Evolutionary conservation across 1,140 invertebrate genomes (phyloP).

Genomic region (Catajapyx aquilonaris): DNA sequence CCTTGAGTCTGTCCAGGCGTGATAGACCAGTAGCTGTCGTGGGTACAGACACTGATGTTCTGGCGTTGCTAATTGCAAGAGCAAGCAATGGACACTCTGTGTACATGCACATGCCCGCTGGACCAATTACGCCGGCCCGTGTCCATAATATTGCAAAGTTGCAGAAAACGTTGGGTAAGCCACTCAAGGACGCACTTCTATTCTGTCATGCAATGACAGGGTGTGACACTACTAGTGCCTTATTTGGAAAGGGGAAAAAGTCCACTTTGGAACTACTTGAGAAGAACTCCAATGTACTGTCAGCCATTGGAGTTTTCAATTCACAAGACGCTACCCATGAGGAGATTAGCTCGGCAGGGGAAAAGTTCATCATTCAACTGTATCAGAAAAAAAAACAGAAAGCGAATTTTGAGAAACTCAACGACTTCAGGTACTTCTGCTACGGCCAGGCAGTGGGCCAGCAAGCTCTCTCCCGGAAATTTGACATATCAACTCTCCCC

Average conservation of each 20-base stretch:
- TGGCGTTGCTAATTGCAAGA: background rate
- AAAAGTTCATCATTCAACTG: background rate
- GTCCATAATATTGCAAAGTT: background rate
- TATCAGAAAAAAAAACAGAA: slow-evolving; percentile 3
- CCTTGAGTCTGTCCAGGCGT: background rate
- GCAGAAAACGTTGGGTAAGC: background rate
- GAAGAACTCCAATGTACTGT: background rate
- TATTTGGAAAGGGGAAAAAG: background rate
- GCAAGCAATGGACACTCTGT: background rate
- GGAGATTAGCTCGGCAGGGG: background rate
- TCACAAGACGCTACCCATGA: background rate
- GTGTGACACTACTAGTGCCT: background rate
- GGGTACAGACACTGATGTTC: no score
- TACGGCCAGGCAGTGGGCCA: no score
- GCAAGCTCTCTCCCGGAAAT: no score
- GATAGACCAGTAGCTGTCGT: background rate
- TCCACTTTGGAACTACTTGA: no score
- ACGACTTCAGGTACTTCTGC: no score
- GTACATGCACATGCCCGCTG: background rate
- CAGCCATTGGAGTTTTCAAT: background rate
- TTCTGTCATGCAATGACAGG: background rate
- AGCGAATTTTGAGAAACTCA: no score
- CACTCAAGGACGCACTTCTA: background rate
- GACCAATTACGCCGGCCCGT: background rate
- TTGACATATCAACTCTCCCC: no score